Evolutionary conservation across 2,113 vertebrate species (phyloP).

Genomic region (Oceanites oceanicus): DNA sequence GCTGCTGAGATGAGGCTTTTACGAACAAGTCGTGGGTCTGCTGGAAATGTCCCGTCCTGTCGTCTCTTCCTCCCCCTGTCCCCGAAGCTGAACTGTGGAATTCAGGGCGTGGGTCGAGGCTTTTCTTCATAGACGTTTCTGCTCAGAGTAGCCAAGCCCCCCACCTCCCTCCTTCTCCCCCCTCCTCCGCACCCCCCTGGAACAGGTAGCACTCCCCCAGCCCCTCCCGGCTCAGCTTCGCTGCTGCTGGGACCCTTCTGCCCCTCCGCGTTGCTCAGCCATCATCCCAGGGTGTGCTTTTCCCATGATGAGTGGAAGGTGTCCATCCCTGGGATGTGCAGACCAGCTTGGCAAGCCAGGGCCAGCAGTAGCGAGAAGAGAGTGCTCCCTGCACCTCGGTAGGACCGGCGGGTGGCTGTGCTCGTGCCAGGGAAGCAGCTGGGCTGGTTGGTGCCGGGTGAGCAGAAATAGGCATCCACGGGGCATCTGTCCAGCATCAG

Average conservation of each 20-base stretch:
- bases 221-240: not conserved
- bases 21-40: not conserved
- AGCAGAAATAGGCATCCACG: not conserved
- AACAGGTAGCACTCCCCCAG: not conserved
- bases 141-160: not conserved
- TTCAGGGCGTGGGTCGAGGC: conserved; percentile 15
- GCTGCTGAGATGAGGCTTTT: not conserved
- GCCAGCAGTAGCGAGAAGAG: not conserved
- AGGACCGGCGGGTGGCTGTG: rapidly evolving
- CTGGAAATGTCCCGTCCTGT: conserved; percentile 46
- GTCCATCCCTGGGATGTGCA: not conserved
- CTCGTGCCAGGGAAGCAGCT: not conserved
- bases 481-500: not conserved
- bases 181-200: not conserved
- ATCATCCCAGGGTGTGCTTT: rapidly evolving
- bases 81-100: conserved; percentile 21
- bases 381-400: rapidly evolving
- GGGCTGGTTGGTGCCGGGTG: not conserved
- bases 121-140: not conserved
- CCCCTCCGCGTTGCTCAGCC: not conserved
- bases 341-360: not conserved
- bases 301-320: not conserved
- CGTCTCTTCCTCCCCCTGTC: conserved; percentile 27
- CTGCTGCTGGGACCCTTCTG: not conserved
- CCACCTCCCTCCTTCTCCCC: not conserved